Evolutionary conservation across 2,888 invertebrate species (phyloP), one percentile per base, ranked within the genome.

Genomic region (Eupithecia vulgata): DNA sequence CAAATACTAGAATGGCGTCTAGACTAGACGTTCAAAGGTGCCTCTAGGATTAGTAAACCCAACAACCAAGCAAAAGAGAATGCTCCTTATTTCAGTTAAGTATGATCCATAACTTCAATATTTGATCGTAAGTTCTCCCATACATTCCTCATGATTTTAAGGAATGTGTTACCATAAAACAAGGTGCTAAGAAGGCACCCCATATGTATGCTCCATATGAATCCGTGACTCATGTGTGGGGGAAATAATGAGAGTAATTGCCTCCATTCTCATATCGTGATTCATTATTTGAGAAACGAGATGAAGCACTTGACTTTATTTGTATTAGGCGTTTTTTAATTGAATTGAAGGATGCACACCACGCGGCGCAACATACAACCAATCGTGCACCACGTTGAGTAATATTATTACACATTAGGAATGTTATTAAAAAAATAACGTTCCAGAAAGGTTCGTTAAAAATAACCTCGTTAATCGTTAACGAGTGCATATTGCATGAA

Each of bases 191-290:
- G 75, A 76, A 81, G 77, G 76, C 81, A 76, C 75, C 77, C 79
- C 79, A 78, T 80, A 78, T 80, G 81, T 80, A 77, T 80, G 81
- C 81, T 72, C 75, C 80, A 80, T 81, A 81, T 84, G 83, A 84
- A 73, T 89, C 81, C 82, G 81, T 92, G 91, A 91, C 85, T 91
- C 93, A 91, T 87, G 81, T 85, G 84, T 82, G 79, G 68, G 77
- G 71, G 82, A 80, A 84, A 88, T 93, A 92, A 92, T 91, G 88
- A 90, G 88, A 88, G 87, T 92, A 92, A 93, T 93, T 93, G 92
- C 90, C 82, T 85, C 86, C 90, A 91, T 92, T 93, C 92, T 91
- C 92, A 92, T 91, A 91, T 90, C 87, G 91, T 94, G 93, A 93
- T 93, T 94, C 93, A 91, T 91, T 86, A 81, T 84, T 83, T 77